These are phyloP conservation scores for Zaprionus ornatus DNA, from an alignment of 1,140 invertebrate genomes.

Conservation along the genomic window DNA sequence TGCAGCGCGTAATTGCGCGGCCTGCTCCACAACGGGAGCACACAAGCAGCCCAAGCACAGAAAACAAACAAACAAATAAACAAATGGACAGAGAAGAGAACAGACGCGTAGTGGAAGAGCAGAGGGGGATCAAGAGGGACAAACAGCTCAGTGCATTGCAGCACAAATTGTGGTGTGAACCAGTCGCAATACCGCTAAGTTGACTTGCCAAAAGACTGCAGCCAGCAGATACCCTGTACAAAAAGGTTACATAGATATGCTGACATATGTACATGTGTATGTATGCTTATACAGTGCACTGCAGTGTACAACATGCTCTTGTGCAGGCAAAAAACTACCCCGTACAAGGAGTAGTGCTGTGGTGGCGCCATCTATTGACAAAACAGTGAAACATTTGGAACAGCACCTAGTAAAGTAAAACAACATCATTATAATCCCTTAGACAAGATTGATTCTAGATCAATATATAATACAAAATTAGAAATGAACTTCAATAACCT, in stretches of 20 bases:
- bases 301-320: neutral
- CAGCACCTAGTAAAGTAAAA: neutral
- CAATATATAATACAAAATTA: neutral
- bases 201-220: neutral
- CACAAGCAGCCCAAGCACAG: constrained; percentile 13
- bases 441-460: neutral
- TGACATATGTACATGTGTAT: no score
- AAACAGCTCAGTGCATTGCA: constrained; percentile 37
- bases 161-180: constrained; percentile 80
- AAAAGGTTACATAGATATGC: neutral
- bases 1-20: constrained; percentile 76
- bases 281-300: no score
- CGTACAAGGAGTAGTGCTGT: neutral
- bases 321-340: neutral
- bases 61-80: constrained; percentile 14
- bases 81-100: constrained; percentile 25
- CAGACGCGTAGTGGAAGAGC: neutral
- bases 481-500: neutral
- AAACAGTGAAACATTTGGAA: neutral
- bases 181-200: constrained; percentile 24
- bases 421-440: neutral
- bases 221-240: neutral
- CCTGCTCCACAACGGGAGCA: constrained; percentile 45
- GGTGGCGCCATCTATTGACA: constrained; percentile 5
- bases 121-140: constrained; percentile 45